Conservation (phyloP, 2,888 invertebrate species). For the Hyles lineata region DNA sequence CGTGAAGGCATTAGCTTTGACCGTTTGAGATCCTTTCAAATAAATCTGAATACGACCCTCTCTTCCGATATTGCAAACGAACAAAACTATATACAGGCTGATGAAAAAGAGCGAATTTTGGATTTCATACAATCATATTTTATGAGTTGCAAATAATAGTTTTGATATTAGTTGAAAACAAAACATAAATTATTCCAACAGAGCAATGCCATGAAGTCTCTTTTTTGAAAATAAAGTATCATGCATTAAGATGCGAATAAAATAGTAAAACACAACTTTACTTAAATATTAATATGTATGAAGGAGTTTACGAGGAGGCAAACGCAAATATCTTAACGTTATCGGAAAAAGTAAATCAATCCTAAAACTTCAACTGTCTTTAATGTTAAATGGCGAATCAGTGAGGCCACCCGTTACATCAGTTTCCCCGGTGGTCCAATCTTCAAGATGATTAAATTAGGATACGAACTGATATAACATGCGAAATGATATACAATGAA, state of each 20-base stretch:
- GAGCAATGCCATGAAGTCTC: too few species aligned
- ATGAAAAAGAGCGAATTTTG: neutral
- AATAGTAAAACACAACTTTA: conserved; percentile 33
- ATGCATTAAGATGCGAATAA: conserved; percentile 28
- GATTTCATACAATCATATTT: neutral
- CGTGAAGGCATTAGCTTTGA: conserved; percentile 75
- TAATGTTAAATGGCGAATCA: conserved; percentile 70
- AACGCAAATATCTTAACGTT: conserved; percentile 29
- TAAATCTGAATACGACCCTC: conserved; percentile 65
- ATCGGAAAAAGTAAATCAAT: conserved; percentile 58
- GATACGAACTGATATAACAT: conserved; percentile 80
- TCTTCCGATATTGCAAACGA: conserved; percentile 63
- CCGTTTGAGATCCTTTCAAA: conserved; percentile 66
- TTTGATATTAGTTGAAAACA: neutral
- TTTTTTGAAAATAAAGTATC: neutral
- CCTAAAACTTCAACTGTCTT: conserved; percentile 62
- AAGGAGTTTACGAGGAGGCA: conserved; percentile 4
- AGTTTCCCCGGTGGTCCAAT: conserved; percentile 80
- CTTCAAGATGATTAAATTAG: conserved; percentile 84
- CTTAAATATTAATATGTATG: conserved; percentile 18
- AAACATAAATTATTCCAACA: neutral
- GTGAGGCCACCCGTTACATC: conserved; percentile 71
- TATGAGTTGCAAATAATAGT: neutral
- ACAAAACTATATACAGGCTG: conserved; percentile 55
- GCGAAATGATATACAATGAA: conserved; percentile 83